Conservation (phyloP, 1,140 invertebrate species). For the Cecropterus lyciades region DNA sequence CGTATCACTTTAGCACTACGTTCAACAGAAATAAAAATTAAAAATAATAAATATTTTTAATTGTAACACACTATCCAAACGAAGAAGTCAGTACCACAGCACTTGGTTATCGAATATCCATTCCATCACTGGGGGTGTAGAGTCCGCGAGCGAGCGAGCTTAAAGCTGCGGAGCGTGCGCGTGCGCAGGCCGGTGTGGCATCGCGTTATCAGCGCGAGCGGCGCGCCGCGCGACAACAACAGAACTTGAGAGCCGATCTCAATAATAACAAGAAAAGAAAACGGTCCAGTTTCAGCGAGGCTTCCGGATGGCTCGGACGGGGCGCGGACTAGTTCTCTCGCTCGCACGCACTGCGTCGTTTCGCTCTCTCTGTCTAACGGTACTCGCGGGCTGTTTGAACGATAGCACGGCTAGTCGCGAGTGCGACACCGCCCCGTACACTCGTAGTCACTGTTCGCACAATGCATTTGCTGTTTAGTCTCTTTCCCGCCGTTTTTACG, state of each 20-base stretch:
- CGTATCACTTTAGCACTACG: constrained; percentile 59
- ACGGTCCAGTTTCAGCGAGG: constrained; percentile 83
- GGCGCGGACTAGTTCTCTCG: constrained; percentile 62
- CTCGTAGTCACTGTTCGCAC: constrained; percentile 37
- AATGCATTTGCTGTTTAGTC: constrained; percentile 7
- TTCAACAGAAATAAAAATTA: constrained; percentile 47
- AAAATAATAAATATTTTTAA: constrained; percentile 42
- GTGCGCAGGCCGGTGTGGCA: constrained; percentile 73
- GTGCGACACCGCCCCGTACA: constrained; percentile 62
- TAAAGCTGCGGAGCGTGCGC: constrained; percentile 70
- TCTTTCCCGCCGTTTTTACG: constrained; percentile 56
- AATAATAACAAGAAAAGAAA: constrained; percentile 85
- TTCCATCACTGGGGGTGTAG: constrained; percentile 58
- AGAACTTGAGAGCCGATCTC: constrained; percentile 80
- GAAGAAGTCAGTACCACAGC: constrained; percentile 45
- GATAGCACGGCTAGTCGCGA: constrained; percentile 75
- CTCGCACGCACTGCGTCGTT: constrained; percentile 56
- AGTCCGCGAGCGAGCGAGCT: constrained; percentile 62
- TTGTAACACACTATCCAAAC: constrained; percentile 44
- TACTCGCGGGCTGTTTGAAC: constrained; percentile 66
- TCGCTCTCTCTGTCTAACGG: constrained; percentile 77
- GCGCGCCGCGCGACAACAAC: constrained; percentile 81
- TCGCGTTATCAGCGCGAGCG: constrained; percentile 80
- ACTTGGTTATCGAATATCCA: constrained; percentile 57
- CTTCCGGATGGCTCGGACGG: constrained; percentile 78